Evolutionary conservation across 92 coral and sea anemone genomes (phyloP).

Genomic region (Galaxea fascicularis): DNA sequence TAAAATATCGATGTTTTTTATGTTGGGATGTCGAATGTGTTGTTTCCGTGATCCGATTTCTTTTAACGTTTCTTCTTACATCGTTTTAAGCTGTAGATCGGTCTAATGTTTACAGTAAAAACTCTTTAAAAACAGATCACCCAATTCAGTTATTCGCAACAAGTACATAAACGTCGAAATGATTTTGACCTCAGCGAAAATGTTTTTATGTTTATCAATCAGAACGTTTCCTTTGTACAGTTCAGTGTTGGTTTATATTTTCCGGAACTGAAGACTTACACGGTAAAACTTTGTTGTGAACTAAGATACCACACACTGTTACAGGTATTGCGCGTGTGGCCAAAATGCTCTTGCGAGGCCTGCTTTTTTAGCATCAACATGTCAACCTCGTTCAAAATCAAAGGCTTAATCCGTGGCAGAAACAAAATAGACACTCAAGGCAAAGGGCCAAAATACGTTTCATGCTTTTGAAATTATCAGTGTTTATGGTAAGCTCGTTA

Average conservation of each 20-base stretch:
- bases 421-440: neutral
- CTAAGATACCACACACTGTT: neutral
- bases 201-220: no score
- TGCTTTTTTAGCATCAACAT: neutral
- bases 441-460: neutral
- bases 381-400: neutral
- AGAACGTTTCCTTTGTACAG: neutral
- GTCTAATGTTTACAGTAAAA: neutral
- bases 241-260: neutral
- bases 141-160: neutral
- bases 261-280: neutral
- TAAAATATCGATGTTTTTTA: neutral
- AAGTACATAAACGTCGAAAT: neutral
- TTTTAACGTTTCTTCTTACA: no score
- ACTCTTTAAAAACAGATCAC: neutral
- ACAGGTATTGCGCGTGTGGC: neutral
- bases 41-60: no score
- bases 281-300: neutral
- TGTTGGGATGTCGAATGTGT: neutral
- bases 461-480: neutral
- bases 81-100: neutral
- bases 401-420: neutral
- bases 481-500: neutral
- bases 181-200: no score
- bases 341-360: neutral